phyloP scores from a whole-genome alignment of 2,888 invertebrate species.

The Cactoblastis cactorum region DNA sequence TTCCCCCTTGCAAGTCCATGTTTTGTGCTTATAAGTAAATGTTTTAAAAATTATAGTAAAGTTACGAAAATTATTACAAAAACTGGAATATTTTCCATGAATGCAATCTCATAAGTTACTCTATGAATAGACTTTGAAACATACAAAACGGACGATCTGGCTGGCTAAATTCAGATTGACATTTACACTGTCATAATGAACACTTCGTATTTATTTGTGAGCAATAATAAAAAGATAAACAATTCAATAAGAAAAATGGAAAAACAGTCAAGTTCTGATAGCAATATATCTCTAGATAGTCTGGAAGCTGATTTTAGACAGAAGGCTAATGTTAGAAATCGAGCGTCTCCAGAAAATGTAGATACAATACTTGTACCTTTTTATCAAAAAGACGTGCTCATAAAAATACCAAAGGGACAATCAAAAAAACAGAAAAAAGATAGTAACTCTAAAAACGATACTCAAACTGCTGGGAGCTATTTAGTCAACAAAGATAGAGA shows the following conservation, averaged over 20 bases:
- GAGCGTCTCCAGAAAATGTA: constrained; percentile 33
- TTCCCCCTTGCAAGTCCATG: too few relatives aligned
- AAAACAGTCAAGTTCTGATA: constrained; percentile 46
- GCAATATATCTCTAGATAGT: constrained; percentile 62
- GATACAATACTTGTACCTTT: constrained; percentile 70
- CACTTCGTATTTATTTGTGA: constrained; percentile 50
- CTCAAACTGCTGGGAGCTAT: constrained; percentile 39
- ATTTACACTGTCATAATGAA: constrained; percentile 41
- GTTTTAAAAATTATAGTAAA: too few relatives aligned
- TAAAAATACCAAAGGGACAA: constrained; percentile 56
- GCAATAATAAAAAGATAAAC: constrained; percentile 42
- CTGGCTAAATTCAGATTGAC: not conserved
- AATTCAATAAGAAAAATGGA: constrained; percentile 44
- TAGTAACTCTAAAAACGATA: constrained; percentile 33
- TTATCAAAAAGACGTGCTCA: constrained; percentile 69
- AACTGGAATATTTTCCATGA: not conserved
- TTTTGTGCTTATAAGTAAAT: too few relatives aligned
- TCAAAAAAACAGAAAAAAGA: constrained; percentile 35
- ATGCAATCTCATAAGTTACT: too few relatives aligned
- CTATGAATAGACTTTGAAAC: too few relatives aligned
- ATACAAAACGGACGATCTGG: not conserved
- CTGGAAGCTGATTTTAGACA: constrained; percentile 48
- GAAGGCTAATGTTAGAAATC: constrained; percentile 36
- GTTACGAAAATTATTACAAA: too few relatives aligned
- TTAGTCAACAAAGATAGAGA: constrained; percentile 50